phyloP scores from a whole-genome alignment of 2,113 vertebrate genomes.

The Poeciliopsis occidentalis region DNA sequence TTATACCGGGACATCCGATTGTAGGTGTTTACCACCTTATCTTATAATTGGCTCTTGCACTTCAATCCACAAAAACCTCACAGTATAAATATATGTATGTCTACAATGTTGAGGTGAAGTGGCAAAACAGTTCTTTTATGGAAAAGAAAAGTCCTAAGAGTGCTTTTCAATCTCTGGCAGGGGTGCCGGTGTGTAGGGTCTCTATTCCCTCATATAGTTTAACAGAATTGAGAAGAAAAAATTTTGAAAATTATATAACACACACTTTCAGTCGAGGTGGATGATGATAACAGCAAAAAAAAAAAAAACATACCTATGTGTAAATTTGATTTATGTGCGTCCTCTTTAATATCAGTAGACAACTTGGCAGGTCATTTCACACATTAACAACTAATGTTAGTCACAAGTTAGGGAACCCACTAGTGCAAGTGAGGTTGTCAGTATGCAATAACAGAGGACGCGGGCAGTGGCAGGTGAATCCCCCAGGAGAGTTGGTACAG shows the following conservation, averaged over 20 bases:
- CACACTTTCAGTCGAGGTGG: neutral
- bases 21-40: too few species aligned
- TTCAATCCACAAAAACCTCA: too few species aligned
- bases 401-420: constrained; percentile 57
- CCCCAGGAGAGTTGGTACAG: constrained; percentile 80
- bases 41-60: too few species aligned
- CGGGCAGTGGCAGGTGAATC: constrained; percentile 76
- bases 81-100: too few species aligned
- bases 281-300: too few species aligned
- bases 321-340: neutral
- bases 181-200: neutral
- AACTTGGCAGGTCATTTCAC: neutral
- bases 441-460: constrained; percentile 73
- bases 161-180: neutral
- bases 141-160: too few species aligned
- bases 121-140: too few species aligned
- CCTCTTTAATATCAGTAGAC: neutral
- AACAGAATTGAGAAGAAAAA: neutral
- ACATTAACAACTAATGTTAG: neutral
- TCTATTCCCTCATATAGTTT: neutral
- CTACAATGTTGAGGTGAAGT: too few species aligned
- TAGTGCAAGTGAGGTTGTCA: constrained; percentile 74
- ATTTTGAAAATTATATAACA: neutral
- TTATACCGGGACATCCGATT: too few species aligned
- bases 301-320: too few species aligned